A percentile compares a stretch with the other conserved stretches of the same genome.
These are phyloP conservation scores for Hypotaenidia okinawae DNA, from an alignment of 2,797 vertebrate species.

Conservation along the genomic window DNA sequence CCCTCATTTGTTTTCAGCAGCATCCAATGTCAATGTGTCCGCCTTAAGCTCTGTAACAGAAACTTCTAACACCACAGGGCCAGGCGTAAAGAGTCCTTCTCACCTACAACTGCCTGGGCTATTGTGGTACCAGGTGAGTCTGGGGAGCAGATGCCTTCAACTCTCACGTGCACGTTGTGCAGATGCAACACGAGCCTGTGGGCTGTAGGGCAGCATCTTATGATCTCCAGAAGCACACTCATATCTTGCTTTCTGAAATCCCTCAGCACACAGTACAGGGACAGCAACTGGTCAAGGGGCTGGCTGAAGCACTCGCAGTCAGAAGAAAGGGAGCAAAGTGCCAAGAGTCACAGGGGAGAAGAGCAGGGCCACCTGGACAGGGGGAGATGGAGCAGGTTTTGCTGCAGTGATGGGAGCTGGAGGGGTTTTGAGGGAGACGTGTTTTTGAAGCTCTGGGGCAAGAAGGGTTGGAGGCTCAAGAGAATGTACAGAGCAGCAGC, in stretches of 20 bases:
- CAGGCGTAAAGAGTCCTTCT: not conserved
- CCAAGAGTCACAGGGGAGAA: not conserved
- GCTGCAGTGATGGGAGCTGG: not conserved
- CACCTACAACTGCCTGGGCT: not conserved
- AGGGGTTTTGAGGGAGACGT: fast-evolving
- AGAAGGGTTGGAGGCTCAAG: not conserved
- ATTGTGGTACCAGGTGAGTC: not conserved
- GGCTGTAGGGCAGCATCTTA: not conserved
- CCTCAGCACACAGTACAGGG: not conserved
- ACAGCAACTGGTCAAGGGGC: not conserved
- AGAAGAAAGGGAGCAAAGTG: not conserved
- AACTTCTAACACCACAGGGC: not conserved
- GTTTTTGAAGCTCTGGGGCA: not conserved
- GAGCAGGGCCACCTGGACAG: not conserved
- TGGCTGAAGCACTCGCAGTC: not conserved
- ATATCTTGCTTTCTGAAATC: not conserved
- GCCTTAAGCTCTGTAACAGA: not conserved
- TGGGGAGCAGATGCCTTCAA: not conserved
- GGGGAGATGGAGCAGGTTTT: not conserved
- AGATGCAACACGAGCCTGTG: not conserved
- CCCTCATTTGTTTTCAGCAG: not conserved
- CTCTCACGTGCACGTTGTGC: fast-evolving
- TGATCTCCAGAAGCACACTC: not conserved
- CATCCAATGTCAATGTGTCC: not conserved
- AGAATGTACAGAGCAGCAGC: not conserved